phyloP scores from a whole-genome alignment of 2,113 vertebrate genomes.

The Physeter macrocephalus region DNA sequence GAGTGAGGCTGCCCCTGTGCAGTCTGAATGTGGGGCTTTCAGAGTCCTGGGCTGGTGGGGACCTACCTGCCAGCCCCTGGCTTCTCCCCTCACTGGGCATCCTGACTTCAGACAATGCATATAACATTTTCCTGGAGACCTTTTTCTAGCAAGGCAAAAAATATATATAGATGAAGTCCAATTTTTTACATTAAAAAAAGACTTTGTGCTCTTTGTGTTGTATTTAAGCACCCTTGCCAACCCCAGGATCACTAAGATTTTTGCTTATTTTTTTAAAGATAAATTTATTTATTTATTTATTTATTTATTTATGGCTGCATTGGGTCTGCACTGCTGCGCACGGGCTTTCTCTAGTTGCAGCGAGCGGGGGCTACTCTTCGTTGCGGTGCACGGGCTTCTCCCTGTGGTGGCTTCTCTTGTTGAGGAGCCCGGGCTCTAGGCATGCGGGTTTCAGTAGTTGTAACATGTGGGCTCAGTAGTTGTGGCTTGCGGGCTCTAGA shows the following conservation, averaged over 20 bases:
- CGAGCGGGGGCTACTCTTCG: too few species aligned
- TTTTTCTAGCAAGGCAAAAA: not conserved
- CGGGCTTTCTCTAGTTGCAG: too few species aligned
- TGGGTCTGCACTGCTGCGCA: too few species aligned
- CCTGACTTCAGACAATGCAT: not conserved
- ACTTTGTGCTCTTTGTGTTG: not conserved
- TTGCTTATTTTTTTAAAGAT: not conserved
- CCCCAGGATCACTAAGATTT: not conserved
- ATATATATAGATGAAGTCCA: not conserved
- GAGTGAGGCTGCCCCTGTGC: fast-evolving
- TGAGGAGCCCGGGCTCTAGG: too few species aligned
- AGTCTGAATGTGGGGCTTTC: not conserved
- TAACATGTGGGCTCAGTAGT: too few species aligned
- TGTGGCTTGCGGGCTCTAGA: too few species aligned
- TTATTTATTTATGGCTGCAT: too few species aligned
- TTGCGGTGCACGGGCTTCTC: too few species aligned
- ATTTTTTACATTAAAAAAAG: not conserved
- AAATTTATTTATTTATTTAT: too few species aligned
- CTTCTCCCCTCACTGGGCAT: not conserved
- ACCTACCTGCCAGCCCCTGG: not conserved
- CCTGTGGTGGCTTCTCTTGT: too few species aligned
- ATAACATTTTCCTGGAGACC: not conserved
- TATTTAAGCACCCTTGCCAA: not conserved
- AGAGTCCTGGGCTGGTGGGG: not conserved
- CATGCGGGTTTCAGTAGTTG: too few species aligned